phyloP scores from a whole-genome alignment of 1,140 invertebrate species.

The Ridgeia piscesae region DNA sequence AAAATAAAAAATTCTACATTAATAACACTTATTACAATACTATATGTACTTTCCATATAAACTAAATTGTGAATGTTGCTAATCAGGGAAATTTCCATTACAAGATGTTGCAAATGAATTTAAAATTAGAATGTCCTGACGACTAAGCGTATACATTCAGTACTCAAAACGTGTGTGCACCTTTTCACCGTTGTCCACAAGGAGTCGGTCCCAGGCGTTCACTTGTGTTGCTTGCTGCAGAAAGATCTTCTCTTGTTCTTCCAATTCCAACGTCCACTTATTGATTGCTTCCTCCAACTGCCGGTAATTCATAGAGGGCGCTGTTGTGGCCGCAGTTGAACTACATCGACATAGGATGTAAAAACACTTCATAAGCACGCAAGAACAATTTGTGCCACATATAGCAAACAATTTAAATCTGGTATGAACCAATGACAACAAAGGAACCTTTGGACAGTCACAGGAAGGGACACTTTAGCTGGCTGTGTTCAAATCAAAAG shows the following conservation, averaged over 20 bases:
- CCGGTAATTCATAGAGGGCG: conserved; percentile 73
- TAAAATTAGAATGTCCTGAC: background rate
- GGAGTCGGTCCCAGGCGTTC: conserved; percentile 88
- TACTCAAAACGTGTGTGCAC: conserved; percentile 49
- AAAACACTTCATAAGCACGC: too few species aligned
- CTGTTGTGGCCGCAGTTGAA: conserved; percentile 35
- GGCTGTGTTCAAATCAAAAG: too few species aligned
- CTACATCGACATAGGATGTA: background rate
- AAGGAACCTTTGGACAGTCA: too few species aligned
- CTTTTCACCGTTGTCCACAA: conserved; percentile 90
- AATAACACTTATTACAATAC: too few species aligned
- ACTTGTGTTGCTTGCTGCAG: conserved; percentile 91
- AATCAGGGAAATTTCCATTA: background rate
- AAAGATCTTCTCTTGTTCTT: conserved; percentile 91
- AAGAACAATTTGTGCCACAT: too few species aligned
- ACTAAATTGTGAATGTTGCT: background rate
- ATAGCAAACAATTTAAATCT: too few species aligned
- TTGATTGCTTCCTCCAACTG: conserved; percentile 92
- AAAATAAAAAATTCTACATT: too few species aligned
- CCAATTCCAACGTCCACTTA: conserved; percentile 91
- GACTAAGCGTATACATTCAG: background rate
- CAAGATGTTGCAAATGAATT: background rate
- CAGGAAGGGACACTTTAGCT: too few species aligned
- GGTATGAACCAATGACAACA: too few species aligned
- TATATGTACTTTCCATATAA: background rate